Percentiles rank a stretch among this genome's conserved stretches.
Evolutionary conservation across 2,888 invertebrate species (phyloP).

Genomic region (Gisinianus flammeolus): DNA sequence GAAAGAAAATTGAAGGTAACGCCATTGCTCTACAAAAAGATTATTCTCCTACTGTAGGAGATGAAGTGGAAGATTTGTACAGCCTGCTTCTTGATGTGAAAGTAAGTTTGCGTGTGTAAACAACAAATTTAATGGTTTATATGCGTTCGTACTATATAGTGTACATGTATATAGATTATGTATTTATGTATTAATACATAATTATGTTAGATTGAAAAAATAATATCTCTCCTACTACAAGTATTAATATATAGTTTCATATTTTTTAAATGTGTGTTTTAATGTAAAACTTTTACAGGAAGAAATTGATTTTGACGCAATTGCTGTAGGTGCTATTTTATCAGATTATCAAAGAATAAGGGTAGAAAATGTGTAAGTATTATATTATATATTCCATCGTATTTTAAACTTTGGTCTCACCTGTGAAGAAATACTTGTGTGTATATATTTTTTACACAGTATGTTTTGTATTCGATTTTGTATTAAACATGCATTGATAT

Average conservation of each 20-base stretch:
- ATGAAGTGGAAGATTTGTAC: slow-evolving; percentile 97
- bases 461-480: neutral
- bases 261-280: slow-evolving; percentile 26
- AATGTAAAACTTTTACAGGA: slow-evolving; percentile 63
- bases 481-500: neutral
- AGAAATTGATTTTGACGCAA: slow-evolving; percentile 78
- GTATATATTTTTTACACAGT: neutral
- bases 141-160: neutral
- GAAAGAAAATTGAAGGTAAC: slow-evolving; percentile 81
- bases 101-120: slow-evolving; percentile 63
- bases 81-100: slow-evolving; percentile 78
- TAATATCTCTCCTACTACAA: neutral
- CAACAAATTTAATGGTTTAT: neutral
- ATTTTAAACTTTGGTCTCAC: too few species aligned
- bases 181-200: neutral
- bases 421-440: neutral
- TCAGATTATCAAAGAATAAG: slow-evolving; percentile 98
- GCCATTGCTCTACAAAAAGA: slow-evolving; percentile 79
- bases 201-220: neutral
- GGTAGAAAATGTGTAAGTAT: slow-evolving; percentile 96
- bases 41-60: slow-evolving; percentile 81
- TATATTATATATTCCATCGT: neutral
- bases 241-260: neutral
- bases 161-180: neutral
- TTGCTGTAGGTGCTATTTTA: slow-evolving; percentile 95